Evolutionary conservation across 2,113 vertebrate species (phyloP).

Genomic region (Percina caprodes): DNA sequence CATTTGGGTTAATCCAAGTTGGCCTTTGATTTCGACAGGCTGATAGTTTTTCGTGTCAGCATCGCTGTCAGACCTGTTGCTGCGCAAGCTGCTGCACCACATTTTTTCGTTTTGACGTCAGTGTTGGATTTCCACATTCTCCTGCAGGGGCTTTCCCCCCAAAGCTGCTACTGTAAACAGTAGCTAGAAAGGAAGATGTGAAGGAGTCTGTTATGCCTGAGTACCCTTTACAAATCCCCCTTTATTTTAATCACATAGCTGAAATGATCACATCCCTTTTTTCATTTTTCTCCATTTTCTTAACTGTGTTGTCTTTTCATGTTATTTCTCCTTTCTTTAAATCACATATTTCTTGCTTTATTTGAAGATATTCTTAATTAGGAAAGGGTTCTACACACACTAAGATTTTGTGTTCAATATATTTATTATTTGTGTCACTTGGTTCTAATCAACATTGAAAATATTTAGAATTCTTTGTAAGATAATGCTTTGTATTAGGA

Average conservation of each 20-base stretch:
- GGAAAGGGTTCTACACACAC: not conserved
- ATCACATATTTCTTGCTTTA: not conserved
- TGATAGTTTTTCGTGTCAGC: not conserved
- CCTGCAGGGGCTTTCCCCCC: slow-evolving; percentile 16
- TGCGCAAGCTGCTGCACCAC: not conserved
- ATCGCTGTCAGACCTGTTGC: not conserved
- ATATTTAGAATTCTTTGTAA: not conserved
- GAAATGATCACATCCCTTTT: not conserved
- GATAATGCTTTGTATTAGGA: not conserved
- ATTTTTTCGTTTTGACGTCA: slow-evolving; percentile 20
- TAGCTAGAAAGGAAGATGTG: slow-evolving; percentile 6
- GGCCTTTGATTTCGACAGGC: not conserved
- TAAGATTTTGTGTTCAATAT: not conserved
- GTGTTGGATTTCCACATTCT: slow-evolving; percentile 2
- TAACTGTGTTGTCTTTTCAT: not conserved
- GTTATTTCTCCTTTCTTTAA: fast-evolving
- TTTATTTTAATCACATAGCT: fast-evolving
- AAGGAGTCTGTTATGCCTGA: slow-evolving; percentile 13
- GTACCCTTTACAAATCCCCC: slow-evolving; percentile 20
- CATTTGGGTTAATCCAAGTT: not conserved
- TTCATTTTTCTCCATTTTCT: not conserved
- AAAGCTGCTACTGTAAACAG: slow-evolving; percentile 20
- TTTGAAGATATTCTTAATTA: not conserved
- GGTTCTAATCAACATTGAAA: not conserved
- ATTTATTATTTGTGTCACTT: not conserved